Evolutionary conservation across 2,113 vertebrate species (phyloP).

Genomic region (Boulengeromyrus knoepffleri): DNA sequence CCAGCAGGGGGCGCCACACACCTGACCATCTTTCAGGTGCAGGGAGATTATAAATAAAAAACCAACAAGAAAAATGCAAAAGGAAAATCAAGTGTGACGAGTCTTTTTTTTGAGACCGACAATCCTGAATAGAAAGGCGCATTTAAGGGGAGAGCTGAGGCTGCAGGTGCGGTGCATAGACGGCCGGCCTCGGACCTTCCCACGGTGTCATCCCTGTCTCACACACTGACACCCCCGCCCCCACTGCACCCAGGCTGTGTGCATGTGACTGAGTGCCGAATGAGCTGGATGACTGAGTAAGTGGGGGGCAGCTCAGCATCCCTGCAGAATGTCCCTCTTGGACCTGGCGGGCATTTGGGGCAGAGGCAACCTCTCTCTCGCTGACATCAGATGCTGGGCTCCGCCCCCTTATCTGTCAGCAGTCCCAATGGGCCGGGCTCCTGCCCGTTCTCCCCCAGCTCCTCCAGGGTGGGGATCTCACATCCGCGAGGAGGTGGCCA

Average conservation of each 20-base stretch:
- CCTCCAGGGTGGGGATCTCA: constrained; percentile 44
- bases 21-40: constrained; percentile 10
- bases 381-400: neutral
- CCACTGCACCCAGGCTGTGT: neutral
- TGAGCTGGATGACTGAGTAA: neutral
- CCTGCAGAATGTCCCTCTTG: constrained; percentile 7
- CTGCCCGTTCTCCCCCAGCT: constrained; percentile 21
- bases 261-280: neutral
- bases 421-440: constrained; percentile 30
- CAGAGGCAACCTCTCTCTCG: neutral
- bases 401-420: neutral
- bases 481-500: constrained; percentile 80
- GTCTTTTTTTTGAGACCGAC: constrained; percentile 34
- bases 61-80: constrained; percentile 38
- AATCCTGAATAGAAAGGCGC: constrained; percentile 48
- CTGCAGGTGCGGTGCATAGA: constrained; percentile 56
- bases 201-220: constrained; percentile 35
- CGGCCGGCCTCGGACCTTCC: constrained; percentile 36
- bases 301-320: neutral
- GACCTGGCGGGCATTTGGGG: neutral
- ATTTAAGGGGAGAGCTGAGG: constrained; percentile 43
- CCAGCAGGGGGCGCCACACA: constrained; percentile 20
- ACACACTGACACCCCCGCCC: constrained; percentile 12
- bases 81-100: constrained; percentile 33
- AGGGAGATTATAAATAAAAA: constrained; percentile 19